These are phyloP conservation scores for Ashinkailepas kermadecensis DNA, from an alignment of 2,888 invertebrate species.

Conservation along the genomic window DNA sequence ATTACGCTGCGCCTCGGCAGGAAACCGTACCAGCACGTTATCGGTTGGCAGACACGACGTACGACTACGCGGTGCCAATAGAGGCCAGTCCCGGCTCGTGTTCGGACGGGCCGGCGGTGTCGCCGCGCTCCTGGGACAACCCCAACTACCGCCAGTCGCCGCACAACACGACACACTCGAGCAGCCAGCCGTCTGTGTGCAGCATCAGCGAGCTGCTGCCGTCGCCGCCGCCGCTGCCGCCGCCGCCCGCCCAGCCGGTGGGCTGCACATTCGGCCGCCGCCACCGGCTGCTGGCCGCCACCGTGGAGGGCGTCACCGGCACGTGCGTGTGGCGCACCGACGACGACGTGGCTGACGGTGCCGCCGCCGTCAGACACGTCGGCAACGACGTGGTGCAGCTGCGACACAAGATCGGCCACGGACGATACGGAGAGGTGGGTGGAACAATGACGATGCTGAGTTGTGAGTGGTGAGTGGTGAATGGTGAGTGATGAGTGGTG, in stretches of 20 bases:
- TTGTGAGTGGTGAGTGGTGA: too few species aligned
- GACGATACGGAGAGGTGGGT: constrained; percentile 6
- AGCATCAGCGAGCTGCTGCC: constrained; percentile 18
- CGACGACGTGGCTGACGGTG: not conserved
- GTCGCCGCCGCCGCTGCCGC: constrained; percentile 8
- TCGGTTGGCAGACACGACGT: not conserved
- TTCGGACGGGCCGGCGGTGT: not conserved
- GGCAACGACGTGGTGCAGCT: not conserved
- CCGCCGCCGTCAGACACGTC: not conserved
- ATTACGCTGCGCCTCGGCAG: too few species aligned
- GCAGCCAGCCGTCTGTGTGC: constrained; percentile 14
- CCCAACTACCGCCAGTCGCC: constrained; percentile 21
- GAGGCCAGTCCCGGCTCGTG: not conserved
- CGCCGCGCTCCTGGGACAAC: constrained; percentile 15
- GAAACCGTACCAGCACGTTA: too few species aligned
- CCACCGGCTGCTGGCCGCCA: constrained; percentile 11
- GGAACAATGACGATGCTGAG: not conserved
- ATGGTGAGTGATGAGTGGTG: too few species aligned
- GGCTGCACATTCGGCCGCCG: not conserved
- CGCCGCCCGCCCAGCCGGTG: not conserved
- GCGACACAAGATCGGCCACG: not conserved
- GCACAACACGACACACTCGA: not conserved
- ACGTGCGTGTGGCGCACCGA: constrained; percentile 27
- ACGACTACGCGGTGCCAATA: constrained; percentile 14
- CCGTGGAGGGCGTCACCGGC: constrained; percentile 31